These are phyloP conservation scores for Maylandia zebra DNA, from an alignment of 2,113 vertebrate species.

Conservation along the genomic window DNA sequence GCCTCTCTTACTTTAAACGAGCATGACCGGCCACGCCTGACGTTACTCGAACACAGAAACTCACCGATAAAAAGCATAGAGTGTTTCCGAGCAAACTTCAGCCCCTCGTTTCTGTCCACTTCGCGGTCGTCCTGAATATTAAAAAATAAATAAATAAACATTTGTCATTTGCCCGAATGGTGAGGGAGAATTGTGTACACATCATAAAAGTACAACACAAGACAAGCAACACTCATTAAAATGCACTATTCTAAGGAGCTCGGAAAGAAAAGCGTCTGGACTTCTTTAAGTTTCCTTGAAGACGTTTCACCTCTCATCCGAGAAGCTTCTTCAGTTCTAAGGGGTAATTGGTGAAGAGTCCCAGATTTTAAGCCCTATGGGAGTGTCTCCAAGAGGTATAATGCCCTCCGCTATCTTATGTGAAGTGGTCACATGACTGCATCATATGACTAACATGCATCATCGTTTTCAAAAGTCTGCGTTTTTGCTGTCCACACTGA, in stretches of 20 bases:
- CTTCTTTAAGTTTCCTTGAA: background rate
- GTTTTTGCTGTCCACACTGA: background rate
- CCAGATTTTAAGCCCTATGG: background rate
- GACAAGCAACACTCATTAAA: background rate
- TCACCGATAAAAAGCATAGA: conserved; percentile 97
- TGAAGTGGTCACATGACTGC: background rate
- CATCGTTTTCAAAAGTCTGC: background rate
- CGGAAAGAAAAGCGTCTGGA: background rate
- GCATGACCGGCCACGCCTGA: background rate
- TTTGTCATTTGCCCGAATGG: background rate
- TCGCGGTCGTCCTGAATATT: conserved; percentile 85
- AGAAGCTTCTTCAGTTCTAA: background rate
- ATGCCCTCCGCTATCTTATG: background rate
- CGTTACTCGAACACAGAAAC: conserved; percentile 24
- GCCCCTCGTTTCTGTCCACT: conserved; percentile 92
- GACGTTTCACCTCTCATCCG: background rate
- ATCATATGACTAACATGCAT: background rate
- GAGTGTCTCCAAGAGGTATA: background rate
- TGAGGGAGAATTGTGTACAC: fast-evolving
- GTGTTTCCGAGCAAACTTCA: conserved; percentile 97
- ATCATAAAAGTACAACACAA: background rate
- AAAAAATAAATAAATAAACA: background rate
- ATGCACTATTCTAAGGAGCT: background rate
- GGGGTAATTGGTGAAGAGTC: background rate
- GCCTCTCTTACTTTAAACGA: background rate